Evolutionary conservation across 2,797 vertebrate species (phyloP).

Genomic region (Pterois miles): DNA sequence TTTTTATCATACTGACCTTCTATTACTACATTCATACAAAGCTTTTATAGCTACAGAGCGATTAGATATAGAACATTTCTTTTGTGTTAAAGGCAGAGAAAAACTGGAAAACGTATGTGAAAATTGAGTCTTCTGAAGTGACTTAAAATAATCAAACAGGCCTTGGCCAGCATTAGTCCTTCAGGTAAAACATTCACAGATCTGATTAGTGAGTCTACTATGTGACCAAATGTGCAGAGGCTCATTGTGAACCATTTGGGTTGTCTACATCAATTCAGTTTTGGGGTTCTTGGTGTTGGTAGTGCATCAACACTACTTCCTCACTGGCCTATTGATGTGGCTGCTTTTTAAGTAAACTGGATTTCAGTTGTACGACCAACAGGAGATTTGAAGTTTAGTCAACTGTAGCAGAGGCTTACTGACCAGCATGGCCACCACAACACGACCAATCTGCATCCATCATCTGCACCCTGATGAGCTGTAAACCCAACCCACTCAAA

Average conservation of each 20-base stretch:
- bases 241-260: background rate
- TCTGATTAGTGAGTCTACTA: background rate
- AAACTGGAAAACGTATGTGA: background rate
- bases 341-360: conserved; percentile 28
- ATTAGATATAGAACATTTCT: background rate
- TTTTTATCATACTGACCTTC: background rate
- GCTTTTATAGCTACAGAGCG: background rate
- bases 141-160: background rate
- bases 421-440: conserved; percentile 31
- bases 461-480: conserved; percentile 22
- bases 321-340: background rate
- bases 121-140: background rate
- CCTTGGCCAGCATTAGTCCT: background rate
- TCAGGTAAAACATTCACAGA: background rate
- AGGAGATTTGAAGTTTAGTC: background rate
- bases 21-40: background rate
- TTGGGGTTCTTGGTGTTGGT: background rate
- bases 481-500: conserved; percentile 47
- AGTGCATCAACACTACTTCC: background rate
- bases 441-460: conserved; percentile 28
- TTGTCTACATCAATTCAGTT: background rate
- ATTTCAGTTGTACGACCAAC: conserved; percentile 1
- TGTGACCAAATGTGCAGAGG: background rate
- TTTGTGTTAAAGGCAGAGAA: background rate
- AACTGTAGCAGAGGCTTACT: conserved; percentile 4